Evolutionary conservation across 2,888 invertebrate species (phyloP).

Genomic region (Mesorhabditis spiculigera): DNA sequence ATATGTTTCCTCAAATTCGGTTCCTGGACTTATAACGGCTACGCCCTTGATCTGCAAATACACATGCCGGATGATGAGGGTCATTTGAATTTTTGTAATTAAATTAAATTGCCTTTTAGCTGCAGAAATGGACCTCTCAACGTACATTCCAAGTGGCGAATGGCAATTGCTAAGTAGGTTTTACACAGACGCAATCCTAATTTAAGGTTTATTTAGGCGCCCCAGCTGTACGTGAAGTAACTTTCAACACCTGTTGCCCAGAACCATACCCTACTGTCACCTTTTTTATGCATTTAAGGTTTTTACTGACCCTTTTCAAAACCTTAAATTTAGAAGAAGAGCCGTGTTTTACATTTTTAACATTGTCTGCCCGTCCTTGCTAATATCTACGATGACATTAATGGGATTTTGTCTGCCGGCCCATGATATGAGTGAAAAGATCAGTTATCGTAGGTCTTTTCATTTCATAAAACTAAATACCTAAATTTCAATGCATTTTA

Average conservation of each 20-base stretch:
- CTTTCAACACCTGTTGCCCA: constrained; percentile 76
- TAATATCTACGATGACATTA: constrained; percentile 55
- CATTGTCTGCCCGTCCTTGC: constrained; percentile 40
- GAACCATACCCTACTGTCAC: constrained; percentile 65
- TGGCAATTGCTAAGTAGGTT: constrained; percentile 37
- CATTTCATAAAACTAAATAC: constrained; percentile 3
- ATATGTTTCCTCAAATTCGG: constrained; percentile 71
- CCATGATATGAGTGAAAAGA: constrained; percentile 52
- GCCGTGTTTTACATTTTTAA: constrained; percentile 49
- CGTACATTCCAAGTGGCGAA: constrained; percentile 48
- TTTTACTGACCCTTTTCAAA: neutral
- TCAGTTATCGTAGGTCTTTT: constrained; percentile 40
- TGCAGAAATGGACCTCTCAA: constrained; percentile 41
- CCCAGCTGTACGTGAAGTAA: constrained; percentile 59
- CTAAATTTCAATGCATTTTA: constrained; percentile 10
- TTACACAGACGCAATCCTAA: too few species aligned
- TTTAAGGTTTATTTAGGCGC: constrained; percentile 12
- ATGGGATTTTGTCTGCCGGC: constrained; percentile 51
- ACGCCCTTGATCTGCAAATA: constrained; percentile 74
- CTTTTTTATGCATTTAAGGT: constrained; percentile 40
- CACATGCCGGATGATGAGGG: constrained; percentile 32
- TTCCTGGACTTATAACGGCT: constrained; percentile 95
- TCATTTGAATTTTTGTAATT: neutral
- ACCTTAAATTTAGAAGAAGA: constrained; percentile 22
- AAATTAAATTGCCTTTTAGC: constrained; percentile 17